Conservation (phyloP, 2,113 vertebrate genomes). For the Sinocyclocheilus anophthalmus region DNA sequence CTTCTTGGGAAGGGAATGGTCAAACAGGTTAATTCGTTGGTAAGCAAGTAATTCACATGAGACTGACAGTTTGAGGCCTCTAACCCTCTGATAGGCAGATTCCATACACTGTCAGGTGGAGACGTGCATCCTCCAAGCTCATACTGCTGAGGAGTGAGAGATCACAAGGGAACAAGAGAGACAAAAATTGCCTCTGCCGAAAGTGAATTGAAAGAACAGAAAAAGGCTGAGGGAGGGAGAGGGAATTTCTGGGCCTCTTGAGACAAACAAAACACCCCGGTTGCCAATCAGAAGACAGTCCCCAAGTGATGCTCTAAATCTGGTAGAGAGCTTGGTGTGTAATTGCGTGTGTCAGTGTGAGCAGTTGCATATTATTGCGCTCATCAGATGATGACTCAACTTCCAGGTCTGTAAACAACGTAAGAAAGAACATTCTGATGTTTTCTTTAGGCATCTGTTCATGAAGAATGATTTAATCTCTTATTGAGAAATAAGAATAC, state of each 20-base stretch:
- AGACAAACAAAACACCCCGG: slow-evolving; percentile 27
- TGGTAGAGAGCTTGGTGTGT: slow-evolving; percentile 5
- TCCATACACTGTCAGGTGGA: slow-evolving; percentile 29
- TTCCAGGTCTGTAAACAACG: background rate
- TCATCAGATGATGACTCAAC: slow-evolving; percentile 37
- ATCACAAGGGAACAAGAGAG: slow-evolving; percentile 28
- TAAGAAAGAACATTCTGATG: background rate
- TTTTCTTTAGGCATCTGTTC: background rate
- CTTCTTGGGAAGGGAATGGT: slow-evolving; percentile 4
- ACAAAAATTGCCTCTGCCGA: slow-evolving; percentile 39
- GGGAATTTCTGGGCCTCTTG: background rate
- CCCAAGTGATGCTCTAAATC: slow-evolving; percentile 41
- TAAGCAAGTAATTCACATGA: slow-evolving; percentile 41
- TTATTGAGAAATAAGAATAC: too few relatives aligned
- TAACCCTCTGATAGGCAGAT: slow-evolving; percentile 33
- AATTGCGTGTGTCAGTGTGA: background rate
- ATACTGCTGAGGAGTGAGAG: slow-evolving; percentile 5
- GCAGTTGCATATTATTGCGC: slow-evolving; percentile 12
- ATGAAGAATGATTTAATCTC: too few relatives aligned
- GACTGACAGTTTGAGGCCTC: slow-evolving; percentile 26
- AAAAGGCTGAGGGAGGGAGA: slow-evolving; percentile 23
- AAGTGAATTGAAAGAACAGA: slow-evolving; percentile 35
- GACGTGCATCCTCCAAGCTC: background rate
- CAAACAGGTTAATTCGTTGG: slow-evolving; percentile 49
- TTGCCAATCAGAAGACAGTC: slow-evolving; percentile 40